Evolutionary conservation across 2,797 vertebrate species (phyloP).

Genomic region (Pyrocephalus nanus): DNA sequence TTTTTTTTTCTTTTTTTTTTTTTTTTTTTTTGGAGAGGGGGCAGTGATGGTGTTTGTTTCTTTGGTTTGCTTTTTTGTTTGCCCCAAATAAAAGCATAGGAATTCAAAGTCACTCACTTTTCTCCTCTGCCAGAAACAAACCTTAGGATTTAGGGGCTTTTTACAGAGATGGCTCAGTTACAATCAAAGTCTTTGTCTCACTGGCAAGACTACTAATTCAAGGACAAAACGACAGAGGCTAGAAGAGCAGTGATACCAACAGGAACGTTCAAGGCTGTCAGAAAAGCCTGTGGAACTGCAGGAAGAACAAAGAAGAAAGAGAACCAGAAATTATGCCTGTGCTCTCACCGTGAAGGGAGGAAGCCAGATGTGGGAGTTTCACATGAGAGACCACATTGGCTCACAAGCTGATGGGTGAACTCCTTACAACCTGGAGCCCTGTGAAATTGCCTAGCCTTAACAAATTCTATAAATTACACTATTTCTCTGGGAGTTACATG

Average conservation of each 20-base stretch:
- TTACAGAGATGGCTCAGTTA: neutral
- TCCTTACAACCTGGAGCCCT: neutral
- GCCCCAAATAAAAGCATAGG: neutral
- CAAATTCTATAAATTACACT: neutral
- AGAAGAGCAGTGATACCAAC: neutral
- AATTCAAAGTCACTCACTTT: neutral
- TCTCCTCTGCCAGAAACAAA: neutral
- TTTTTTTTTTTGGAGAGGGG: no score
- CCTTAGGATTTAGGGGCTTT: neutral
- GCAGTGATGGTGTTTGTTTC: neutral
- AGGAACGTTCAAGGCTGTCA: neutral
- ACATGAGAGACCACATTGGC: neutral
- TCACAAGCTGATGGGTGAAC: neutral
- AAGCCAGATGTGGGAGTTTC: neutral
- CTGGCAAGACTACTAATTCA: neutral
- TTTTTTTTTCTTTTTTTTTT: neutral
- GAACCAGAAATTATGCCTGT: neutral
- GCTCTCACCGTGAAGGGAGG: neutral
- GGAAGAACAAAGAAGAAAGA: neutral
- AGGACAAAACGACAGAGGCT: neutral
- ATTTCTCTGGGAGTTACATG: neutral
- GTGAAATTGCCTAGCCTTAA: neutral
- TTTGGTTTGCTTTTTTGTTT: neutral
- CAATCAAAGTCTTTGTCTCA: neutral
- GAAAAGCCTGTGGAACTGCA: neutral